Evolutionary conservation across 2,888 invertebrate genomes (phyloP), one percentile per base, ranked within the genome.

Genomic region (Ophion ventricosus): DNA sequence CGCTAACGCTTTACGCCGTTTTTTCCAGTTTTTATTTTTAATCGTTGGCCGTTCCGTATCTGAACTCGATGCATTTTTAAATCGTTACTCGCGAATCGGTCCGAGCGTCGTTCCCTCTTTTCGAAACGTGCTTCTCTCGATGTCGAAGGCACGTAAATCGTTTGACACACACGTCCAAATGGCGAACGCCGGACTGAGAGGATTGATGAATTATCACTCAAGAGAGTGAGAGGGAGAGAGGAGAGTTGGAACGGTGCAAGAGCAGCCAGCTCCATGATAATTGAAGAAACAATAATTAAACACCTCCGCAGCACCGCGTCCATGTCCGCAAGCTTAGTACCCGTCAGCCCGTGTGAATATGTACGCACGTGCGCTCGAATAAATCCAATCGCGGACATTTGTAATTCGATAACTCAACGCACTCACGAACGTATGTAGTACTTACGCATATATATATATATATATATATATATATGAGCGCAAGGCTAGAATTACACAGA

Each of bases 141-240:
- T 11, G 11, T 11, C 14, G 43, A 3, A 43, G 11, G 43, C 0
- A 14, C 43, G 14, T 43, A 43, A 43, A 43, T 43, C 43, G 43
- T 43, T 43, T 43, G 43, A 14, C 43, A 43, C 43, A 3, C 14
- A 43, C 43, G 43, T 43, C 43, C 14, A 43, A 43, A 43, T 14
- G 20, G 20, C 4, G 23, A 74, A 76, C 56, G 61, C 43, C 11
- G 49, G 63, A 43, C 11, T 66, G 70, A 49, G 25, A 14, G 10
- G 43, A 61, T 61, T 49, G 73, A 73, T 73, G 66, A 72, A 78
- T 77, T 77, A 78, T 67, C 35, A 84, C 61, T 14, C 43, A 29
- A 26, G 69, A 17, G 43, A 43, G 43, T 11, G 43, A 8, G 8
- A 35, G 35, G 4, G 35, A 7, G 35, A 7, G 35, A 7, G 35